Percentiles rank a stretch among this genome's conserved stretches.
Evolutionary conservation across 2,797 vertebrate genomes (phyloP).

Genomic region (Varecia variegata): DNA sequence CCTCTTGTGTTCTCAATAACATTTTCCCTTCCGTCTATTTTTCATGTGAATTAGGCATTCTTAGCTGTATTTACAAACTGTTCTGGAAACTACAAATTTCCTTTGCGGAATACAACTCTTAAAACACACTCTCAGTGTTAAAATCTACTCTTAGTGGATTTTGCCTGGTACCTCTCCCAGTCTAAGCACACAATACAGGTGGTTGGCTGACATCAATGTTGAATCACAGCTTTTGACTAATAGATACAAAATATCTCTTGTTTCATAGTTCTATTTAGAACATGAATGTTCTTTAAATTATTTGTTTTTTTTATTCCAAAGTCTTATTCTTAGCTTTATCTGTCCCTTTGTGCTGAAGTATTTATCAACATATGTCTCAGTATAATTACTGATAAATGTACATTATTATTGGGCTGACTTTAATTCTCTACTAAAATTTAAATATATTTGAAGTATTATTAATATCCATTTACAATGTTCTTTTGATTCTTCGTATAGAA

Average conservation of each 20-base stretch:
- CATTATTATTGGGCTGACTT: background rate
- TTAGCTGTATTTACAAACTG: conserved; percentile 37
- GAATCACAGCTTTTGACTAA: conserved; percentile 31
- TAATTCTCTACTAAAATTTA: conserved; percentile 45
- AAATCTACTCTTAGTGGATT: background rate
- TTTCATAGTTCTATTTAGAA: conserved; percentile 29
- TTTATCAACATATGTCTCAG: background rate
- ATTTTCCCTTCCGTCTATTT: conserved; percentile 16
- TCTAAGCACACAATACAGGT: background rate
- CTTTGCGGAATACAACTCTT: background rate
- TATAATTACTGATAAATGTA: background rate
- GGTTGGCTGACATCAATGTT: background rate
- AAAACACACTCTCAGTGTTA: background rate
- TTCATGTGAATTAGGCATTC: background rate
- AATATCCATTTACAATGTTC: conserved; percentile 29
- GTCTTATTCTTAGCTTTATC: conserved; percentile 21
- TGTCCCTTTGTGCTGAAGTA: background rate
- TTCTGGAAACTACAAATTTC: conserved; percentile 41
- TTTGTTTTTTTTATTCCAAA: conserved; percentile 29
- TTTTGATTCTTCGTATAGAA: conserved; percentile 48
- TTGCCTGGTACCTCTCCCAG: background rate
- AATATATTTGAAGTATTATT: conserved; percentile 41
- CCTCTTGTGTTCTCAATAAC: background rate
- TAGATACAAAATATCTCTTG: background rate
- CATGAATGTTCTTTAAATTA: conserved; percentile 35